Conservation (phyloP, 53 echinoderm and acorn worm species). For the Paelopatides confundens region DNA sequence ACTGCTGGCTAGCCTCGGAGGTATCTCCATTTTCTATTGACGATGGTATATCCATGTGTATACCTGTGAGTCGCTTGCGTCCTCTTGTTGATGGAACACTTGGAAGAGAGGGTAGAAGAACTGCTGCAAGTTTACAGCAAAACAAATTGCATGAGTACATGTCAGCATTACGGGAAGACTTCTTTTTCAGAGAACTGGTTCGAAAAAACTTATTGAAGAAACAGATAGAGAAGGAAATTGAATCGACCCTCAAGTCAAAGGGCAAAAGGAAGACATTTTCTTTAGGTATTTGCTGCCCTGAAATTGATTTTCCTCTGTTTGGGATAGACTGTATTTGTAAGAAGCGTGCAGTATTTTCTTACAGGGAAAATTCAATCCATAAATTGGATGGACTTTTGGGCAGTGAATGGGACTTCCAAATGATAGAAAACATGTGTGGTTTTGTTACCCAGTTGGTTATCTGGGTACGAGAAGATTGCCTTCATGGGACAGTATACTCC, state of each 20-base stretch:
- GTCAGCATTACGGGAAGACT: neutral
- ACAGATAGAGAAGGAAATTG: neutral
- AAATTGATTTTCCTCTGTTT: neutral
- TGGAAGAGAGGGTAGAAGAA: neutral
- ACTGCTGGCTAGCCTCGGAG: neutral
- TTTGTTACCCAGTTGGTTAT: constrained; percentile 5
- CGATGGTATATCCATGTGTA: neutral
- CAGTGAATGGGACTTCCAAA: neutral
- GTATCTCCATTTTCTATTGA: neutral
- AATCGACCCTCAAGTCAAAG: neutral
- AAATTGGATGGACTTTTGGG: neutral
- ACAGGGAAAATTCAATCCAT: neutral
- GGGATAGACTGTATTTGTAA: neutral
- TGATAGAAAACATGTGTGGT: neutral
- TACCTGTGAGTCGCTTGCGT: neutral
- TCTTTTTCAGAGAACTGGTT: neutral
- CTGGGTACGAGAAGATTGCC: neutral
- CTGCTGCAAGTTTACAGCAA: neutral
- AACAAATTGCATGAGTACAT: neutral
- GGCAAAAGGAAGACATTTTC: neutral
- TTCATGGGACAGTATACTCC: neutral
- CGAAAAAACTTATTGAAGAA: neutral
- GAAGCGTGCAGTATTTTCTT: neutral
- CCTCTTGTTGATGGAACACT: neutral
- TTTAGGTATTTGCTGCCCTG: neutral